These are phyloP conservation scores for Bambusicola thoracicus DNA, from an alignment of 2,113 vertebrate genomes.

Conservation along the genomic window DNA sequence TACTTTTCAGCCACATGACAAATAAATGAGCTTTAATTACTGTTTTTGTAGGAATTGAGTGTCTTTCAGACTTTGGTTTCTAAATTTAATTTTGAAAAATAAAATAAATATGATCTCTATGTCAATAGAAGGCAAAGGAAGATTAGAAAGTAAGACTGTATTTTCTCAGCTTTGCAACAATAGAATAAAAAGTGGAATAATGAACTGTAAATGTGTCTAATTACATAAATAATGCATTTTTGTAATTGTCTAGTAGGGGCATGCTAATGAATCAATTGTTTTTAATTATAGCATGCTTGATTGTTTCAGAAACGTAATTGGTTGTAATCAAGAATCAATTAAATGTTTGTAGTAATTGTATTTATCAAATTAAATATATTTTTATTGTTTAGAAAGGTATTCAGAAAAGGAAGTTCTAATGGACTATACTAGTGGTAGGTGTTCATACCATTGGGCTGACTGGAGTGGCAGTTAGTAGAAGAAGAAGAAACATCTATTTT, in stretches of 20 bases:
- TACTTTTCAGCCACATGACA: neutral
- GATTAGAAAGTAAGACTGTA: slow-evolving; percentile 48
- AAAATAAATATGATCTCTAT: neutral
- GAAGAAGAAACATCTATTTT: neutral
- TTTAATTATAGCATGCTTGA: slow-evolving; percentile 81
- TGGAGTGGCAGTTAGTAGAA: accelerated
- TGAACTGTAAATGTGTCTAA: slow-evolving; percentile 78
- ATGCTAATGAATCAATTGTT: slow-evolving; percentile 83
- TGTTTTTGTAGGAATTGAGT: neutral
- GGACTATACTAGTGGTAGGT: neutral
- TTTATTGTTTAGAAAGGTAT: slow-evolving; percentile 30
- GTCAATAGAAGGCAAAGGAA: slow-evolving; percentile 34
- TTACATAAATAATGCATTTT: slow-evolving; percentile 85
- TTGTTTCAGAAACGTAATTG: slow-evolving; percentile 83
- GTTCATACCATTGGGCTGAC: neutral
- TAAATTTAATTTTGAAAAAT: slow-evolving; percentile 16
- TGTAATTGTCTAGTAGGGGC: slow-evolving; percentile 76
- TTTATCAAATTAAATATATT: slow-evolving; percentile 74
- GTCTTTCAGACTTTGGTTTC: slow-evolving; percentile 32
- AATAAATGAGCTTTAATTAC: slow-evolving; percentile 51
- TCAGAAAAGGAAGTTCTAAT: slow-evolving; percentile 2
- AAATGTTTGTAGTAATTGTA: slow-evolving; percentile 78
- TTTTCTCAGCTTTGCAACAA: slow-evolving; percentile 69
- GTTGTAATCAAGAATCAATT: slow-evolving; percentile 84
- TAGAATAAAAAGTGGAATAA: slow-evolving; percentile 72